A percentile compares a stretch with the other conserved stretches of the same genome.
Evolutionary conservation across 2,888 invertebrate species (phyloP).

Genomic region (Bombyx huttoni): DNA sequence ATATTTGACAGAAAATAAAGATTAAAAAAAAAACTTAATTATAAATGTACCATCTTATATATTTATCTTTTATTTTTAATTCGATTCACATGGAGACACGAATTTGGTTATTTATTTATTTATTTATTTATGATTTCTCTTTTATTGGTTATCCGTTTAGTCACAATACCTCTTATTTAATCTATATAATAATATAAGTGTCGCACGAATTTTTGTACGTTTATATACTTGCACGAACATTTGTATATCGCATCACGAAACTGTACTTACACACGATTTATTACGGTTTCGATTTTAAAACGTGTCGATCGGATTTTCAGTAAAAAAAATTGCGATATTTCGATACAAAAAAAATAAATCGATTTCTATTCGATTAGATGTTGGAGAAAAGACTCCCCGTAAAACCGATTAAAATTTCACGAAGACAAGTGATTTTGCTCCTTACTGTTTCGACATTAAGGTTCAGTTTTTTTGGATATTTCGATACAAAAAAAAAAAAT

Average conservation of each 20-base stretch:
- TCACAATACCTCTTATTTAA: not conserved
- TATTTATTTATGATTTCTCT: not conserved
- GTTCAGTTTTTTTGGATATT: no score
- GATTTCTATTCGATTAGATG: no score
- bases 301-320: slow-evolving; percentile 8
- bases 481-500: no score
- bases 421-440: no score
- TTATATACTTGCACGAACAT: slow-evolving; percentile 14
- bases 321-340: no score
- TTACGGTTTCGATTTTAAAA: slow-evolving; percentile 15
- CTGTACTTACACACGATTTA: slow-evolving; percentile 13
- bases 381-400: no score
- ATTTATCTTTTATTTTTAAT: not conserved
- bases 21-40: no score
- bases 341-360: no score
- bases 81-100: not conserved
- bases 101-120: not conserved
- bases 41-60: not conserved
- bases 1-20: no score
- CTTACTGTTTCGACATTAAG: no score
- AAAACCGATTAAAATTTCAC: no score
- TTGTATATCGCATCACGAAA: slow-evolving; percentile 3
- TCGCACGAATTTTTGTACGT: slow-evolving; percentile 11
- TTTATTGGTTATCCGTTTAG: not conserved
- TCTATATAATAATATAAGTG: slow-evolving; percentile 6